phyloP scores from a whole-genome alignment of 64 coral and sea anemone genomes.

The Dendrophyllia cribrosa region DNA sequence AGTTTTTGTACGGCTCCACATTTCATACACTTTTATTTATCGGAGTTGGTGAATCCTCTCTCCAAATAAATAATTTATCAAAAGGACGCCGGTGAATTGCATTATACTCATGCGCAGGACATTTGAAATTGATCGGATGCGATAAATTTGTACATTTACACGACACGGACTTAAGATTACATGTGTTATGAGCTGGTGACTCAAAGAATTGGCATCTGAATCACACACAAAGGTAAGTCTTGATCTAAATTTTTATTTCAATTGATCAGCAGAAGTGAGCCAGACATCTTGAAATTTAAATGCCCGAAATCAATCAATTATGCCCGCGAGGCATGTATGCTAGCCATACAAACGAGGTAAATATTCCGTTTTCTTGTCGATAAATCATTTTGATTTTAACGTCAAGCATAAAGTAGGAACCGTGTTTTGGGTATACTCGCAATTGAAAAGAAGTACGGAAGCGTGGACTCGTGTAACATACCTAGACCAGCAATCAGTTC shows the following conservation, averaged over 20 bases:
- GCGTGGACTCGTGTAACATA: too few species aligned
- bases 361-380: not conserved
- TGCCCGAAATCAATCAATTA: not conserved
- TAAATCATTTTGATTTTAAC: not conserved
- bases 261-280: not conserved
- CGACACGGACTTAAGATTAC: not conserved
- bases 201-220: not conserved
- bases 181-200: not conserved
- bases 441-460: too few species aligned
- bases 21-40: not conserved
- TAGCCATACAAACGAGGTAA: not conserved
- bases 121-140: conserved; percentile 1
- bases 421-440: too few species aligned
- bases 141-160: not conserved
- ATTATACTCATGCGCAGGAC: conserved; percentile 21
- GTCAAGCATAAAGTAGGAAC: too few species aligned
- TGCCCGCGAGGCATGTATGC: not conserved
- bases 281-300: not conserved
- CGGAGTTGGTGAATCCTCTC: not conserved
- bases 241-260: not conserved
- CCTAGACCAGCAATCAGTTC: too few species aligned
- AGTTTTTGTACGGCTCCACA: not conserved
- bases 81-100: not conserved
- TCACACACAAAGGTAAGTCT: not conserved
- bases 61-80: conserved; percentile 37